These are phyloP conservation scores for Laterallus jamaicensis DNA, from an alignment of 2,113 vertebrate species.

Conservation along the genomic window DNA sequence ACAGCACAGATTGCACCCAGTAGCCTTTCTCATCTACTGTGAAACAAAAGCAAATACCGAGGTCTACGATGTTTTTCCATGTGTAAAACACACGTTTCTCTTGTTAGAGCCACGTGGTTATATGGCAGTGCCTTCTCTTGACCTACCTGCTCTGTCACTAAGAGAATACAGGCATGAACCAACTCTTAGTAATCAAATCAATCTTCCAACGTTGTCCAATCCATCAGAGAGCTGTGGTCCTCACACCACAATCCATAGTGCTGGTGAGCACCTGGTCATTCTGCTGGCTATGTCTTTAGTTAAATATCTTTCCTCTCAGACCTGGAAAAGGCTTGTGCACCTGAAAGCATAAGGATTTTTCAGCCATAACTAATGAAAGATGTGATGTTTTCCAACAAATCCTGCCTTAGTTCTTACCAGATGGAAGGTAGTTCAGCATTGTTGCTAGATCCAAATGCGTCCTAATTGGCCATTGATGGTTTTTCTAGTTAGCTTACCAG, in stretches of 20 bases:
- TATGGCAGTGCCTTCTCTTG: not conserved
- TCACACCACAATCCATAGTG: not conserved
- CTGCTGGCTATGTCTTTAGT: not conserved
- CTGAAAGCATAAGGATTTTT: not conserved
- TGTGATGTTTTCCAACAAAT: not conserved
- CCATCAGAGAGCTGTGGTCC: not conserved
- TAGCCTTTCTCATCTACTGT: not conserved
- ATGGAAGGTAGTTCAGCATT: not conserved
- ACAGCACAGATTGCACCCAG: not conserved
- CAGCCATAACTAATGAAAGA: not conserved
- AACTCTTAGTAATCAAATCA: not conserved
- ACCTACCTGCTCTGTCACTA: not conserved
- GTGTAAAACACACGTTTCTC: constrained; percentile 14
- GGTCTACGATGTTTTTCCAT: constrained; percentile 5
- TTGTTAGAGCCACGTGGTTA: constrained; percentile 30
- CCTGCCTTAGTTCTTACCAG: not conserved
- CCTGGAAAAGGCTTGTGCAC: not conserved
- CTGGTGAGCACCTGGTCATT: not conserved
- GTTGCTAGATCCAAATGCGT: not conserved
- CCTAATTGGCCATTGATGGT: not conserved
- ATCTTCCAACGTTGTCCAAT: not conserved
- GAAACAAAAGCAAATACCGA: not conserved
- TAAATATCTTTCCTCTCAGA: not conserved
- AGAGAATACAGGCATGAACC: not conserved
- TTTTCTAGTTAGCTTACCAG: not conserved